Evolutionary conservation across 2,797 vertebrate species (phyloP), one percentile per base, ranked within the genome.

Genomic region (Neoniphon sammara): DNA sequence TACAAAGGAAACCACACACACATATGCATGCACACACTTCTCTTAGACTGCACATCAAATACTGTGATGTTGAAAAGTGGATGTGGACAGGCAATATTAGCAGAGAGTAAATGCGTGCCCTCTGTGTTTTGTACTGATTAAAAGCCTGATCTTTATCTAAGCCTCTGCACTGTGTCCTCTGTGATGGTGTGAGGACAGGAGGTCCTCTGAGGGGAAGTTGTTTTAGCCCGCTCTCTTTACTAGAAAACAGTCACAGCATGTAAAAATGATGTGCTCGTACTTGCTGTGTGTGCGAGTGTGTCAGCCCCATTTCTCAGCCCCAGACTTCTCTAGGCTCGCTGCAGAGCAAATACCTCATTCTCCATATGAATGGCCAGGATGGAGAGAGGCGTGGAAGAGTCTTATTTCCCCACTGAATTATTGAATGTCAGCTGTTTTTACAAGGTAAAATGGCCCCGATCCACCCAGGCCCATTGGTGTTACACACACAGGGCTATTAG

Each of bases 391-490:
- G 20, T 5, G 64, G 30, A 53, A n/a, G 15, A 27, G 31, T 34
- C 25, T 49, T 18, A 21, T 78, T 56, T 72, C 70, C 63, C 60
- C 14, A 7, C 23, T 73, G 78, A 61, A 36, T 57, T 46, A 53
- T 31, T 68, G 61, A 73, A 80, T 77, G 79, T 78, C 65, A 82
- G 67, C 67, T 76, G 86, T 78, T 75, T 70, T 70, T 56, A 65
- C 65, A 60, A 46, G 62, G 53, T 55, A 44, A 66, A 66, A 39
- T 7, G 55, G 30, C 23, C 15, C 2, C 0, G n/a, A 46, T 62
- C 63, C 27, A 25, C 36, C 47, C 2, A 0, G 60, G 46, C 52
- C 64, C 52, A 18, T 42, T 57, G 25, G 55, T 23, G 57, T 66
- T 56, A 7, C 66, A 66, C 57, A 14, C 46, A 7, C 53, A 47